Evolutionary conservation across 2,888 invertebrate species (phyloP).

Genomic region (Tuta absoluta): DNA sequence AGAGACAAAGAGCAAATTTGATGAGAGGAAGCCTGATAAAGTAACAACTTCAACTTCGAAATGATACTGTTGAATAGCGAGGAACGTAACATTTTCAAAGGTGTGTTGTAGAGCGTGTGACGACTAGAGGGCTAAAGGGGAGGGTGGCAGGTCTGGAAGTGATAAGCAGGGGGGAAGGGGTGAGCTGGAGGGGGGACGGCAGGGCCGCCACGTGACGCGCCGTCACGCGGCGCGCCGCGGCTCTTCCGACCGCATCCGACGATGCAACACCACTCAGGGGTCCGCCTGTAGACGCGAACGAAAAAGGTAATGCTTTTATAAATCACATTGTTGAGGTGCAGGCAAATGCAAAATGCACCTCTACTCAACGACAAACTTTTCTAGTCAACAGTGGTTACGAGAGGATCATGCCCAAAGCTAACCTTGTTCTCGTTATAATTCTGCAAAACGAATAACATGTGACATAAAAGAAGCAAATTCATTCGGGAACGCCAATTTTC

Average conservation of each 20-base stretch:
- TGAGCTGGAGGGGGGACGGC: constrained; percentile 35
- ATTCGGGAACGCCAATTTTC: not conserved
- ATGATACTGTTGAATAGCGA: not conserved
- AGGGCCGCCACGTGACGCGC: constrained; percentile 54
- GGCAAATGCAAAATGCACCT: not conserved
- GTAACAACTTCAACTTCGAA: not conserved
- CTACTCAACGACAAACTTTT: not conserved
- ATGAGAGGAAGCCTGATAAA: constrained; percentile 13
- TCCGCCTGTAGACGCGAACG: constrained; percentile 16
- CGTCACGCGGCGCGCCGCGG: constrained; percentile 58
- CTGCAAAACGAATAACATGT: not conserved
- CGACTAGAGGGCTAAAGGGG: constrained; percentile 39
- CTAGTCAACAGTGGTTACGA: not conserved
- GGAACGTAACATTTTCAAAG: constrained; percentile 31
- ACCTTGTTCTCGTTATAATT: not conserved
- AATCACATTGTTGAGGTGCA: constrained; percentile 9
- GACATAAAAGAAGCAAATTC: not conserved
- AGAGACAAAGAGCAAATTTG: not conserved
- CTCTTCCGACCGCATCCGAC: constrained; percentile 48
- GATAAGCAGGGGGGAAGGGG: constrained; percentile 43
- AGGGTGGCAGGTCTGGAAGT: constrained; percentile 44
- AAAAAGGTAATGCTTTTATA: constrained; percentile 33
- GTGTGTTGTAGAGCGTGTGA: constrained; percentile 43
- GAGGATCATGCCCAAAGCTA: not conserved
- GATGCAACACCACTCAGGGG: constrained; percentile 37